phyloP scores from a whole-genome alignment of 2,888 invertebrate genomes.

The Drosophila setosimentum region DNA sequence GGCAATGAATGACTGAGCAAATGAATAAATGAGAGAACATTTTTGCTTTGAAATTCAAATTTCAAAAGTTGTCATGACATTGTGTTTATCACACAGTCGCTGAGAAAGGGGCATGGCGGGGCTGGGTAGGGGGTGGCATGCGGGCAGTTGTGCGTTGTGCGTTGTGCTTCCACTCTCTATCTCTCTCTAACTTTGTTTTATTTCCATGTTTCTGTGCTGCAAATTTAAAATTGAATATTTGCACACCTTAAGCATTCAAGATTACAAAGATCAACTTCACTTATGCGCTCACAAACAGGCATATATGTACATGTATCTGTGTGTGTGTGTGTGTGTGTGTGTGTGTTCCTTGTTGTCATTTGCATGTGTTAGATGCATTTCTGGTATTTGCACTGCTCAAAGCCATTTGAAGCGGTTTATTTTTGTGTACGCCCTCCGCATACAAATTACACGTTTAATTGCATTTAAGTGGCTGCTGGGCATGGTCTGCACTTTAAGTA shows the following conservation, averaged over 20 bases:
- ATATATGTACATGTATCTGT: conserved; percentile 10
- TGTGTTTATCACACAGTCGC: conserved; percentile 76
- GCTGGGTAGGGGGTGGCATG: neutral
- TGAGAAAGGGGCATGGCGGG: neutral
- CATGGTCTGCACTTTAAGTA: conserved; percentile 19
- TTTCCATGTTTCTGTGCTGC: conserved; percentile 48
- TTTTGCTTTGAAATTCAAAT: conserved; percentile 82
- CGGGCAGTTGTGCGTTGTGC: conserved; percentile 7
- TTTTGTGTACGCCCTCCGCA: conserved; percentile 46
- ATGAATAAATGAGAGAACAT: conserved; percentile 79
- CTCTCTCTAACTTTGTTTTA: conserved; percentile 26
- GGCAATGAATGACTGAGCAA: conserved; percentile 82
- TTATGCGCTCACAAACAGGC: conserved; percentile 59
- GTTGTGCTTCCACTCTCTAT: conserved; percentile 1
- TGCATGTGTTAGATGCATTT: conserved; percentile 74
- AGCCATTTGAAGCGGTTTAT: conserved; percentile 77
- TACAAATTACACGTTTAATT: conserved; percentile 50
- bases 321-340: conserved; percentile 8
- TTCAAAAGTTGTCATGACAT: conserved; percentile 83
- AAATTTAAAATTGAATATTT: conserved; percentile 80
- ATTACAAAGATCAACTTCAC: conserved; percentile 77
- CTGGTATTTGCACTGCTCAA: conserved; percentile 75
- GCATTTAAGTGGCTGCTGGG: conserved; percentile 46
- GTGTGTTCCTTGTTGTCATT: conserved; percentile 67
- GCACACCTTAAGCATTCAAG: conserved; percentile 78